Base-by-base conservation (phyloP, 2,888 invertebrate genomes). In the Patella pellucida region DNA sequence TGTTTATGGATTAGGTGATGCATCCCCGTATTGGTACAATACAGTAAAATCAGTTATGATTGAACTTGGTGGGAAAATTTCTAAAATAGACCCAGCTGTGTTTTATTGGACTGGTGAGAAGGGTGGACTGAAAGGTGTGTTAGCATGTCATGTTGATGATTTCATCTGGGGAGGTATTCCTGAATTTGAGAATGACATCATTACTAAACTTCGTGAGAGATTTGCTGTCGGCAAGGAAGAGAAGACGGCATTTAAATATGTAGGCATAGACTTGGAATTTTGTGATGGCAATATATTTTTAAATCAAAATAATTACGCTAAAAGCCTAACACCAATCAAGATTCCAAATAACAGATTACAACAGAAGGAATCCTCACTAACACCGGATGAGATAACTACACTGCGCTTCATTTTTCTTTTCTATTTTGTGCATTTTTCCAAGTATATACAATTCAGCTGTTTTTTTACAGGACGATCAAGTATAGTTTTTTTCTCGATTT, bases 71-170 rank as follows among this genome's bases (percentile, higher is more conserved):
- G 70, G 27, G 54, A 69, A 54, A 12, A 52, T 27, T 62, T 67
- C 68, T 11, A 52, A 68, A 41, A 41, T 67, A 1, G 73, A 74
- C 41, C 70, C 70, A n/a, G 69, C 74, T 27, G 73, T 76, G 16
- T 76, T 74, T 67, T 76, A 70, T 67, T 27, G 19, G 23, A 50
- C 31, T 67, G 51, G 51, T 15, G 68, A 72, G 41, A 51, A 67
- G n/a, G 56, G 56, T 4, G 19, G 14, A n/a, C 12, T 74, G 12
- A 51, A 31, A n/a, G 76, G 71, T 9, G 62, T 74, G 7, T 31
- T 76, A 68, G 74, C 74, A 68, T 67, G 77, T 54, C 74, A 77
- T 72, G 74, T 77, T 19, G 77, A 77, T 68, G 73, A 68, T 51
- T 73, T 73, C 16, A 67, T 68, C 14, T 73, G 73, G 73, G 73